A percentile compares a stretch with the other conserved stretches of the same genome.
These are phyloP conservation scores for Mirza zaza DNA, from an alignment of 2,113 vertebrate species.

Conservation along the genomic window DNA sequence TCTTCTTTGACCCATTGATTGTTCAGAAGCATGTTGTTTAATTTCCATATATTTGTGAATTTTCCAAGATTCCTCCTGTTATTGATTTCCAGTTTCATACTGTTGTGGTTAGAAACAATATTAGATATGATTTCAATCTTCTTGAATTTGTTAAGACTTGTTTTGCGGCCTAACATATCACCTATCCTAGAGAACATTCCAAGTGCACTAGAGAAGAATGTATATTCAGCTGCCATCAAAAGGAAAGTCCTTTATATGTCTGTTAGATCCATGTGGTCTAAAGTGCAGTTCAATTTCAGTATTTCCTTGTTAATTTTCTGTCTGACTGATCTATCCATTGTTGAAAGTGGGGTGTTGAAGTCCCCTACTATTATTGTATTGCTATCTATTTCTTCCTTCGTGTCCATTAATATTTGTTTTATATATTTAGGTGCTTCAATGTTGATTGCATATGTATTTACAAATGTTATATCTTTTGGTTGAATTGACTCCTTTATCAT, in stretches of 20 bases:
- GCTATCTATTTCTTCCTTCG: background rate
- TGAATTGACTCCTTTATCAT: background rate
- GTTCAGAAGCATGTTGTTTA: background rate
- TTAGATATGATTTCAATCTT: background rate
- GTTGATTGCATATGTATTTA: background rate
- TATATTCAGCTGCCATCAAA: background rate
- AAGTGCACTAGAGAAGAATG: background rate
- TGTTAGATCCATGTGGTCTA: background rate
- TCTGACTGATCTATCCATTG: background rate
- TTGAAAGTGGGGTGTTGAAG: background rate
- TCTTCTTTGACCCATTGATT: background rate
- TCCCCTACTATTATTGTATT: background rate
- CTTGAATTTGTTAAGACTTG: background rate
- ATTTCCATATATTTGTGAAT: background rate
- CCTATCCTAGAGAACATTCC: background rate
- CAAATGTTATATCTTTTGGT: background rate
- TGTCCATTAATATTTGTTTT: background rate
- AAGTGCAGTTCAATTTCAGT: background rate
- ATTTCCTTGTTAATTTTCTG: background rate
- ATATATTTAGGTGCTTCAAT: background rate
- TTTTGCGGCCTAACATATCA: background rate
- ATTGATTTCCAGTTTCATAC: background rate
- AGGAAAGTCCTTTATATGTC: background rate
- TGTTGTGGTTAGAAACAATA: background rate
- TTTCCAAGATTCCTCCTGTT: background rate